These are phyloP conservation scores for Aphaenogaster floridana DNA, from an alignment of 1,140 invertebrate species.

Conservation along the genomic window DNA sequence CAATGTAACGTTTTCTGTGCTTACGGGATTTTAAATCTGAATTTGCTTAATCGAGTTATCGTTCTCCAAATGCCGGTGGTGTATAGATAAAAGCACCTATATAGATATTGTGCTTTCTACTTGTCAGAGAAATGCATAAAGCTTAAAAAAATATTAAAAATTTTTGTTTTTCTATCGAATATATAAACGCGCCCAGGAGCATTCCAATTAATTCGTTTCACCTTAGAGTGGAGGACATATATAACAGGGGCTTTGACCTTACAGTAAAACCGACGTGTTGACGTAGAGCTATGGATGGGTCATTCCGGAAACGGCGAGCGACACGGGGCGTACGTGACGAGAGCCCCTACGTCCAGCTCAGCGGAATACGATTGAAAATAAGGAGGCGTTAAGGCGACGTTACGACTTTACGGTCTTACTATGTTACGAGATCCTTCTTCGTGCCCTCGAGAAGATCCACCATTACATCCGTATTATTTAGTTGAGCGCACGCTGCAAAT, in stretches of 20 bases:
- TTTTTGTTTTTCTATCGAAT: background rate
- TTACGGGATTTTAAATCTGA: conserved; percentile 40
- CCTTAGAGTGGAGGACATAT: background rate
- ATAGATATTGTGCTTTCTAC: background rate
- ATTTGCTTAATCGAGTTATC: conserved; percentile 45
- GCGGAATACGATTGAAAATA: conserved; percentile 77
- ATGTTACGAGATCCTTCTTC: conserved; percentile 7
- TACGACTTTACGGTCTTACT: conserved; percentile 29
- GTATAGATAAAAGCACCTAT: background rate
- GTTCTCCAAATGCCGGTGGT: background rate
- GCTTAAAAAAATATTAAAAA: background rate
- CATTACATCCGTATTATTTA: conserved; percentile 15
- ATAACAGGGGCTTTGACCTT: conserved; percentile 46
- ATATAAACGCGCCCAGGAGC: background rate
- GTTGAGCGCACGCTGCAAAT: background rate
- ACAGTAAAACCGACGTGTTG: background rate
- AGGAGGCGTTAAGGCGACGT: conserved; percentile 56
- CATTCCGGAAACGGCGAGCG: conserved; percentile 65
- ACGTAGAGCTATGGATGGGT: conserved; percentile 42
- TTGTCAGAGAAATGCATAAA: background rate
- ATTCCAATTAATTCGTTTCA: background rate
- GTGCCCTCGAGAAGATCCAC: background rate
- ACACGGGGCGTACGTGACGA: conserved; percentile 63
- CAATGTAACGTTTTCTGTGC: conserved; percentile 33
- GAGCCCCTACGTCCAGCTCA: conserved; percentile 59